phyloP scores from a whole-genome alignment of 2,888 invertebrate genomes.

The Sipha maydis region DNA sequence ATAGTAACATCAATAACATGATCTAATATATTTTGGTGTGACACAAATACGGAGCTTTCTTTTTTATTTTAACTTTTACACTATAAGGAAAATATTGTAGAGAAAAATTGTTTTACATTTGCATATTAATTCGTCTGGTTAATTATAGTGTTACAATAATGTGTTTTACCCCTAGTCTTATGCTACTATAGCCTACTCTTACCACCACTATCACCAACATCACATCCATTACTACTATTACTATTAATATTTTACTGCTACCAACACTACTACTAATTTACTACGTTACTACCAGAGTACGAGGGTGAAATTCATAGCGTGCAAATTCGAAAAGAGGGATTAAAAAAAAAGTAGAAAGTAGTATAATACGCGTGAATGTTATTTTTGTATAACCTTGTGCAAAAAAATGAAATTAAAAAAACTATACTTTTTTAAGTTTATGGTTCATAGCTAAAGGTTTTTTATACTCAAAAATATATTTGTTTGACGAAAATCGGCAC shows the following conservation, averaged over 20 bases:
- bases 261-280: background rate
- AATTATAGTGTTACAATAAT: constrained; percentile 59
- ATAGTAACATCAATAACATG: background rate
- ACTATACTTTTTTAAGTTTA: background rate
- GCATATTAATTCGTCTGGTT: constrained; percentile 55
- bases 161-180: constrained; percentile 26
- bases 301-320: constrained; percentile 42
- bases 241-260: background rate
- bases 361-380: background rate
- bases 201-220: background rate
- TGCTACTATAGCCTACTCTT: background rate
- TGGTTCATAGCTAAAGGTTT: background rate
- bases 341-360: constrained; percentile 3
- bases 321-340: constrained; percentile 34
- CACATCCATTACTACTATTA: background rate
- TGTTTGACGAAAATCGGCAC: too few relatives aligned
- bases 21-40: background rate
- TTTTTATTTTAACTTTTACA: constrained; percentile 41
- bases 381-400: constrained; percentile 4
- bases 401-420: background rate
- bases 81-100: background rate
- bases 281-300: background rate
- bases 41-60: constrained; percentile 7
- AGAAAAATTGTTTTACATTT: constrained; percentile 47
- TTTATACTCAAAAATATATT: background rate